Base-by-base conservation (phyloP, 1,140 invertebrate species). In the Ceratosolen solmsi region DNA sequence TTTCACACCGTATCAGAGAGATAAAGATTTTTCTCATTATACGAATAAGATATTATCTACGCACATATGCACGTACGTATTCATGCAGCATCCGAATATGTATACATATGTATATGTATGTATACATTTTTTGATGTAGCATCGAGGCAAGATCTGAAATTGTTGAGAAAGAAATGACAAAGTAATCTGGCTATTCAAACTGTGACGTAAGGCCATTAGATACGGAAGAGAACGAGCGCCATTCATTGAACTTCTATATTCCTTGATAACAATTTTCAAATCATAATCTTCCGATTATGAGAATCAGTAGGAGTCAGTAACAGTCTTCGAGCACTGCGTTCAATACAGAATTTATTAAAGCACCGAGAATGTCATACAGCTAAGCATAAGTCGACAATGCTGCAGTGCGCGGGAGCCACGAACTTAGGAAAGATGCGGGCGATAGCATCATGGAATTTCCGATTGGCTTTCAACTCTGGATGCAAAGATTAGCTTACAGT, bases 401-500 rank as follows among this genome's bases (percentile, higher is more conserved):
- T n/a, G n/a, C n/a, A n/a, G n/a, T n/a, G n/a, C n/a, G n/a, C n/a
- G n/a, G n/a, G n/a, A 58, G 20, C 5, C 25, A 33, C 5, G 27
- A 51, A 46, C 41, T 4, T 38, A 15, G 27, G 58, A 27, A 76
- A 58, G 58, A 60, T 38, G 54, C 74, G 30, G 56, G 38, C 33
- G 51, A 75, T 58, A 38, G 15, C 17, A 33, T 17, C 73, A 38
- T 33, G 46, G 63, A 79, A 27, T 71, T 60, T 25, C 25, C 70
- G 41, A 60, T 58, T 56, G 51, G 38, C 70, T 63, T 41, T 79
- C 65, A 27, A 60, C 65, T 74, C 60, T 75, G n/a, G 22, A 60
- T 86, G 84, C 86, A 87, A 73, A 86, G 86, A 89, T 90, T 87
- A 87, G 86, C 87, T 87, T 87, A 88, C 88, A 89, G 86, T 85